Base-by-base conservation (phyloP, 2,888 invertebrate species). In the Calliopum simillimum region DNA sequence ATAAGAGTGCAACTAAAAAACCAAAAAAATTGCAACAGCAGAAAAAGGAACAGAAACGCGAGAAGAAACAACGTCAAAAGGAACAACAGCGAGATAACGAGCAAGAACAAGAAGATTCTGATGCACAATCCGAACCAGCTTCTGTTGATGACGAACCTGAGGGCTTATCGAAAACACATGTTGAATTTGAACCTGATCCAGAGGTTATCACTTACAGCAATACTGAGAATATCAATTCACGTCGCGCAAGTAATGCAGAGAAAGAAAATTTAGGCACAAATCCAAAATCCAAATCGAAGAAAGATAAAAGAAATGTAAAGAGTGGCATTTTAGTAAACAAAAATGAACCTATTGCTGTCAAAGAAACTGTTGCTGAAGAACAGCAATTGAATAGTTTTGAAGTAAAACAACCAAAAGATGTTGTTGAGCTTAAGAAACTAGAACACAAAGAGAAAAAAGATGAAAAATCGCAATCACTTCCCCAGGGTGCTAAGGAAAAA, bases 321-420 rank as follows among this genome's bases (percentile, higher is more conserved):
- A 78, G 81, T 43, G 83, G 86, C n/a, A 86, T 86, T 66, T 76
- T 86, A 68, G 73, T 82, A 3, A 84, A 85, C 71, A 86, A 86
- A 73, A 80, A 80, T 69, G 85, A 86, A 66, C 72, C 81, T 0
- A 73, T 80, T 51, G 56, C 78, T 21, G 74, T 82, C 0, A 82
- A 81, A 44, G 81, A 80, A n/a, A 69, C 61, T 11, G 33, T 70
- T 33, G 55, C 88, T 74, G 85, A 70, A 25, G 73, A 73, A 1
- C 80, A 78, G 12, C 74, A 89, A 71, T 77, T 88, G 63, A 95
- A 94, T 89, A 91, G 92, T 86, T 94, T 94, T 87, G 93, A 93
- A 82, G 88, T 90, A 81, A 91, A 90, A 85, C 91, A 91, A 77
- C 95, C 95, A 65, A 95, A 94, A 88, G 95, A 95, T 87, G 94